Conservation (phyloP, 2,797 vertebrate genomes). For the Anguilla megastoma region DNA sequence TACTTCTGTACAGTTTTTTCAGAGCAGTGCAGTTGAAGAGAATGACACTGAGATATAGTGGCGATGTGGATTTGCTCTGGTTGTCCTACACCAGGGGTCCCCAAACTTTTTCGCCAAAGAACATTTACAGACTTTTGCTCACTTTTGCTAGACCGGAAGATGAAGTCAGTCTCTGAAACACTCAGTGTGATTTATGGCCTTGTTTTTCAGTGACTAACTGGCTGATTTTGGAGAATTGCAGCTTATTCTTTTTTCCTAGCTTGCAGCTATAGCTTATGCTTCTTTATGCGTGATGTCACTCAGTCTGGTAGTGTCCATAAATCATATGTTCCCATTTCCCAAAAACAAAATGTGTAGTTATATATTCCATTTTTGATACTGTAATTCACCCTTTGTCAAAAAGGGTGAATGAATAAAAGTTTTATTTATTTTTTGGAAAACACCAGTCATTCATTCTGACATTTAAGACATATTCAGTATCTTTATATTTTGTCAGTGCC, state of each 20-base stretch:
- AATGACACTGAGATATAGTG: not conserved
- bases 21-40: not conserved
- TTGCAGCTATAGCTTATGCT: not conserved
- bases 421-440: not conserved
- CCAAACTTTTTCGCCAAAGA: not conserved
- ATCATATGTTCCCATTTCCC: not conserved
- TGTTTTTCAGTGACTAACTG: not conserved
- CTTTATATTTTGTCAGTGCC: not conserved
- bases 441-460: not conserved
- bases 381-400: not conserved
- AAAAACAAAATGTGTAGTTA: not conserved
- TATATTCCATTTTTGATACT: not conserved
- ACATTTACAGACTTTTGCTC: not conserved
- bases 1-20: not conserved
- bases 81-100: not conserved
- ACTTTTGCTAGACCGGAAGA: not conserved
- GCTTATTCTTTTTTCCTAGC: not conserved
- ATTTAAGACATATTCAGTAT: not conserved
- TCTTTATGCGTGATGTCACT: not conserved
- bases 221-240: not conserved
- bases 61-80: not conserved
- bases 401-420: not conserved
- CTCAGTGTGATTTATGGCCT: not conserved
- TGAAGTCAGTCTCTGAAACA: too few species aligned
- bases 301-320: not conserved